Evolutionary conservation across 2,113 vertebrate genomes (phyloP).

Genomic region (Phainopepla nitens): DNA sequence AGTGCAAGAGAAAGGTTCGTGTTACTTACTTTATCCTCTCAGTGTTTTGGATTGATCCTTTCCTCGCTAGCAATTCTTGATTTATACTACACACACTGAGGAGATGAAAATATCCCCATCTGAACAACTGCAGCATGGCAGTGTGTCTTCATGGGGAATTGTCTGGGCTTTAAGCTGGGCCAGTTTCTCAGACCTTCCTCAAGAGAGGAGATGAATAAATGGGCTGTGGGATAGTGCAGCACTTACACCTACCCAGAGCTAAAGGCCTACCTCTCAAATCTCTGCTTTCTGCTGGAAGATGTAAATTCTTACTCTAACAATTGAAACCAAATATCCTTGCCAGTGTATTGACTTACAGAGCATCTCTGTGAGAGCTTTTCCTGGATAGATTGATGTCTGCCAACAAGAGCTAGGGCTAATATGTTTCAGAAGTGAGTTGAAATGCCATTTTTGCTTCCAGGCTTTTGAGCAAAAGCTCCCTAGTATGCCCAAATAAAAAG

Average conservation of each 20-base stretch:
- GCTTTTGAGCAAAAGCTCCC: not conserved
- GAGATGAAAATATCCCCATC: not conserved
- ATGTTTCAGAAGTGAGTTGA: not conserved
- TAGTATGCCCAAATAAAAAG: not conserved
- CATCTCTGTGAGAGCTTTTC: not conserved
- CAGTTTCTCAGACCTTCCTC: not conserved
- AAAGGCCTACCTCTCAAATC: not conserved
- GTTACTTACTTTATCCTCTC: not conserved
- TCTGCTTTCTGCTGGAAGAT: not conserved
- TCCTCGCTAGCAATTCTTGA: not conserved
- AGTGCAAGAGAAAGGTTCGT: not conserved
- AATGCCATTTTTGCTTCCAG: not conserved
- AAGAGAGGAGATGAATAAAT: not conserved
- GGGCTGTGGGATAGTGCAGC: not conserved
- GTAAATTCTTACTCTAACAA: not conserved
- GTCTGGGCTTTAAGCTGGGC: not conserved
- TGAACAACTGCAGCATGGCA: not conserved
- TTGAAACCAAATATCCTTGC: not conserved
- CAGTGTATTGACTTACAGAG: not conserved
- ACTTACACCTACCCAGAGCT: not conserved
- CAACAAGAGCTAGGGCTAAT: not conserved
- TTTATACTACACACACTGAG: not conserved
- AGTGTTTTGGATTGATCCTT: not conserved
- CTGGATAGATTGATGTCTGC: not conserved
- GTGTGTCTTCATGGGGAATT: not conserved